Conservation (phyloP, 2,113 vertebrate genomes). For the Dunckerocampus dactyliophorus region DNA sequence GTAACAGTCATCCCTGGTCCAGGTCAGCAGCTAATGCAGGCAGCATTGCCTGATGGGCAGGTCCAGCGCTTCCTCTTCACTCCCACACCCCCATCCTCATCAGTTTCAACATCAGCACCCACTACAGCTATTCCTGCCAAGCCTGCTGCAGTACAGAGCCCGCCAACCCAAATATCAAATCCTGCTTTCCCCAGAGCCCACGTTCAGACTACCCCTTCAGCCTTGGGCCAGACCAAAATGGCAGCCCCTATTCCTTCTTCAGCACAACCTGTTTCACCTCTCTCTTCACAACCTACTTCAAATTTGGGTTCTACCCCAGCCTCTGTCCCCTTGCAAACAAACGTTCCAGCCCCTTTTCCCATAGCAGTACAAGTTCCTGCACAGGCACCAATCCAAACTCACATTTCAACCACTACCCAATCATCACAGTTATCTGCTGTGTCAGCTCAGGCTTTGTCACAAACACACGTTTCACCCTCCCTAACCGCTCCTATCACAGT, state of each 20-base stretch:
- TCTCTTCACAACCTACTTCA: slow-evolving; percentile 8
- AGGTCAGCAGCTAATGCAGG: slow-evolving; percentile 98
- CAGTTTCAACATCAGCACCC: slow-evolving; percentile 24
- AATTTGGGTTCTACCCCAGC: slow-evolving; percentile 16
- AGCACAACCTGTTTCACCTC: background rate
- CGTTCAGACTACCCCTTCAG: slow-evolving; percentile 56
- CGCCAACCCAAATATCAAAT: slow-evolving; percentile 25
- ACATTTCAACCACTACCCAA: slow-evolving; percentile 10
- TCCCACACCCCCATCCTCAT: slow-evolving; percentile 78
- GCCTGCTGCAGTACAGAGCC: slow-evolving; percentile 12
- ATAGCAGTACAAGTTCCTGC: slow-evolving; percentile 5
- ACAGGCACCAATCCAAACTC: slow-evolving; percentile 15
- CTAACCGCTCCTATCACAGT: slow-evolving; percentile 3
- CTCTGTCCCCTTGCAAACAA: slow-evolving; percentile 20
- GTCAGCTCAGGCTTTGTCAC: slow-evolving; percentile 12
- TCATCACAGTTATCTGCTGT: slow-evolving; percentile 20
- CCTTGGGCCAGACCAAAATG: slow-evolving; percentile 51
- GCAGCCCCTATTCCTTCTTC: slow-evolving; percentile 33
- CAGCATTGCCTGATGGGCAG: slow-evolving; percentile 95
- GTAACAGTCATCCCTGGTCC: slow-evolving; percentile 90
- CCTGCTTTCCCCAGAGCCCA: slow-evolving; percentile 28
- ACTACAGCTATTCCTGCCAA: slow-evolving; percentile 16
- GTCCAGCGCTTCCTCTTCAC: slow-evolving; percentile 98
- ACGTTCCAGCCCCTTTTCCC: background rate
- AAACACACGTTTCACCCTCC: slow-evolving; percentile 20